Conservation (phyloP, 2,888 invertebrate genomes). For the Thereva unica region DNA sequence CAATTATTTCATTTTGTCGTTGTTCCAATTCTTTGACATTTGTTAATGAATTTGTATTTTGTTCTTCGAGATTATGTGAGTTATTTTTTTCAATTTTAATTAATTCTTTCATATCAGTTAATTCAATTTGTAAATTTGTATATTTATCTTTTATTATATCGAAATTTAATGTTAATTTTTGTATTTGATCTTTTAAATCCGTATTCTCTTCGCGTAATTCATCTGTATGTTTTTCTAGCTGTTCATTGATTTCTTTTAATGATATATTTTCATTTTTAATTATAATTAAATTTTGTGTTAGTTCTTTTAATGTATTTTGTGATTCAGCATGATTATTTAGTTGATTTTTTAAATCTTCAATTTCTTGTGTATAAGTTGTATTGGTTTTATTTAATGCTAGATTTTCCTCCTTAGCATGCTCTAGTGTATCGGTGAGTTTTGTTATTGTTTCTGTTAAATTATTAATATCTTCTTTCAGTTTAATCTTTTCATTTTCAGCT, state of each 20-base stretch:
- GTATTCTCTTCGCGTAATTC: conserved; percentile 44
- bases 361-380: conserved; percentile 47
- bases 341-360: conserved; percentile 48
- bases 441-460: conserved; percentile 38
- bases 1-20: conserved; percentile 40
- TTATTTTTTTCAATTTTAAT: conserved; percentile 41
- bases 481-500: conserved; percentile 45
- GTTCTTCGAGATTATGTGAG: conserved; percentile 43
- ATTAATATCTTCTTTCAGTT: conserved; percentile 24
- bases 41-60: conserved; percentile 43
- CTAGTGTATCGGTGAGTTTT: conserved; percentile 43
- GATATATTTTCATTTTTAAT: conserved; percentile 40
- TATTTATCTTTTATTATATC: conserved; percentile 43
- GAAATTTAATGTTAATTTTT: conserved; percentile 44
- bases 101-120: conserved; percentile 44
- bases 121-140: conserved; percentile 42
- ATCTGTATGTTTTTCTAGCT: conserved; percentile 38
- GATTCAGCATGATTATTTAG: conserved; percentile 39
- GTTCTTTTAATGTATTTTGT: conserved; percentile 38
- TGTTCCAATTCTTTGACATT: conserved; percentile 44
- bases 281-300: conserved; percentile 41
- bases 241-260: conserved; percentile 42
- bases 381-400: conserved; percentile 45
- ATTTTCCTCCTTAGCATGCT: conserved; percentile 41
- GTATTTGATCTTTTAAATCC: conserved; percentile 43